Percentiles rank a stretch among this genome's conserved stretches.
Evolutionary conservation across 2,113 vertebrate species (phyloP).

Genomic region (Myocastor coypus): DNA sequence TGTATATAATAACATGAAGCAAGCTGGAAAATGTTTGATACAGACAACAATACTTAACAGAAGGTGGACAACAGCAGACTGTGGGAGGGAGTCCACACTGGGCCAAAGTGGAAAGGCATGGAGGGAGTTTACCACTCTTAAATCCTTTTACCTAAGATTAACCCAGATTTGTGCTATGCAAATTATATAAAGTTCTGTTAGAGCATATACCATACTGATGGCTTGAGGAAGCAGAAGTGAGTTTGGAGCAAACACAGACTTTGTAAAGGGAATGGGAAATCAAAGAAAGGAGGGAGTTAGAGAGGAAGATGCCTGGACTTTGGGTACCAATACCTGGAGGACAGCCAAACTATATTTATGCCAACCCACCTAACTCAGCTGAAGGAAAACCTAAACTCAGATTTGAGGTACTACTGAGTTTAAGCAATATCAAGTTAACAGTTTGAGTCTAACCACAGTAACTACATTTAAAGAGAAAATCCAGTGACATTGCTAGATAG

Average conservation of each 20-base stretch:
- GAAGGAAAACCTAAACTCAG: background rate
- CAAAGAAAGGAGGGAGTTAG: background rate
- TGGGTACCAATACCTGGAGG: background rate
- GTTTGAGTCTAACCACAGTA: background rate
- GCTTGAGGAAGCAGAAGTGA: background rate
- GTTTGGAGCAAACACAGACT: background rate
- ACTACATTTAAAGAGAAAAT: slow-evolving; percentile 18
- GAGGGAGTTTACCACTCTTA: background rate
- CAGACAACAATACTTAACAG: background rate
- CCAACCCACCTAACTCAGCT: background rate
- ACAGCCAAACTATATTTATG: background rate
- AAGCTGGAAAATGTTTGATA: background rate
- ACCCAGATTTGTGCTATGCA: background rate
- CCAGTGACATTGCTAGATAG: background rate
- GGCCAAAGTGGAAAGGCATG: background rate
- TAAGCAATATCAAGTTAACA: background rate
- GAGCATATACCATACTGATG: background rate
- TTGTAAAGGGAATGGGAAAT: background rate
- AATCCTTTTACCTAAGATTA: background rate
- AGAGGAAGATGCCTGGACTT: background rate
- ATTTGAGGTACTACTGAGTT: background rate
- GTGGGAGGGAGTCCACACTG: background rate
- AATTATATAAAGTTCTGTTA: background rate
- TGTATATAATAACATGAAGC: background rate
- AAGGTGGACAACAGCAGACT: background rate